These are phyloP conservation scores for Sorex araneus DNA, from an alignment of 2,113 vertebrate species.

Conservation along the genomic window DNA sequence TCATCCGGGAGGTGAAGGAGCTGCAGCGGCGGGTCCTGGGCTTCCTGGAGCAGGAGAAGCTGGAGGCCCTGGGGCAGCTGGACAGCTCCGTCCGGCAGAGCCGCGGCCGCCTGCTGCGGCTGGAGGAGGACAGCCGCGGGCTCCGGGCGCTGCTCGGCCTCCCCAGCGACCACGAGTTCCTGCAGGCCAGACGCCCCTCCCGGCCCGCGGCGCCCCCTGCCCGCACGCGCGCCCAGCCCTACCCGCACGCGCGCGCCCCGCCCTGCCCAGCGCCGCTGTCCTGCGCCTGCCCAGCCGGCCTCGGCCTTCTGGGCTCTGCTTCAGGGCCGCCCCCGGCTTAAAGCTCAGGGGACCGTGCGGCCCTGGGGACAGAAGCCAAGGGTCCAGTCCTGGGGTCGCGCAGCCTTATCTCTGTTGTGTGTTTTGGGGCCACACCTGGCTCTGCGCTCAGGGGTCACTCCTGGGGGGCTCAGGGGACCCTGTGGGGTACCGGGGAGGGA, in stretches of 20 bases:
- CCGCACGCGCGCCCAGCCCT: too few species aligned
- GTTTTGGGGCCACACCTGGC: too few species aligned
- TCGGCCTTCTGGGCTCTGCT: not conserved
- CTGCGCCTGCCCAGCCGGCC: not conserved
- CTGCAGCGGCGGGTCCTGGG: slow-evolving; percentile 80
- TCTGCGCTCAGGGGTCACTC: too few species aligned
- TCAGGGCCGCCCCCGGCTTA: too few species aligned
- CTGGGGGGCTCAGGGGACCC: too few species aligned
- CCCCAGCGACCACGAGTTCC: slow-evolving; percentile 70
- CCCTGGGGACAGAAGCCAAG: too few species aligned
- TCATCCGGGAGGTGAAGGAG: slow-evolving; percentile 76
- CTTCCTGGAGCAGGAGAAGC: slow-evolving; percentile 83
- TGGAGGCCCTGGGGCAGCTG: slow-evolving; percentile 62
- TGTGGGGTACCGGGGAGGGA: too few species aligned
- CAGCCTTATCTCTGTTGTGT: too few species aligned
- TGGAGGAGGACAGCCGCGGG: slow-evolving; percentile 71
- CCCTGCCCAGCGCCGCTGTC: not conserved
- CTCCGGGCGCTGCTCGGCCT: slow-evolving; percentile 56
- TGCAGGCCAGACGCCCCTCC: slow-evolving; percentile 37
- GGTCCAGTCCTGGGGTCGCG: too few species aligned
- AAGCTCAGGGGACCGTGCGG: too few species aligned
- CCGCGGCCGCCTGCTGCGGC: slow-evolving; percentile 65
- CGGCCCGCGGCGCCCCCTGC: too few species aligned
- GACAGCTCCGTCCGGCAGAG: slow-evolving; percentile 78
- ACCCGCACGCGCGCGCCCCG: not conserved